phyloP scores from a whole-genome alignment of 2,888 invertebrate species.

The Pachydiplax longipennis region DNA sequence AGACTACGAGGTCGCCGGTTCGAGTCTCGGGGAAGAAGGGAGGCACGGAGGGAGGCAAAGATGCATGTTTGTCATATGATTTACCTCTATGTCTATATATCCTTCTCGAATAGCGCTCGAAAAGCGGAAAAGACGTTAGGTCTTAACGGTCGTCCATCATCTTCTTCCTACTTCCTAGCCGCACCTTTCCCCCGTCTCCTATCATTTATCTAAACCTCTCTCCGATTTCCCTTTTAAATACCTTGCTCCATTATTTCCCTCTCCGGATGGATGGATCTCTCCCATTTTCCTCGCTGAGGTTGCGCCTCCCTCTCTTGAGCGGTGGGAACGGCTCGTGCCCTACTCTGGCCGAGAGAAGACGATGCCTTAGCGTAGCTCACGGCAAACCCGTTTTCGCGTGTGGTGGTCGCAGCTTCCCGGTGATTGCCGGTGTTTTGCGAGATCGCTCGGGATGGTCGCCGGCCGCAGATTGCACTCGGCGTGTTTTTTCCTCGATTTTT shows the following conservation, averaged over 20 bases:
- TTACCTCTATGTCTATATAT: neutral
- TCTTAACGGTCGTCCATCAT: neutral
- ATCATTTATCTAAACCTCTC: neutral
- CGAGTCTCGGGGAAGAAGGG: neutral
- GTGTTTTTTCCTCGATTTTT: neutral
- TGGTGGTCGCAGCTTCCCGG: neutral
- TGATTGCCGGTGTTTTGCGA: neutral
- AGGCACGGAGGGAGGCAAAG: neutral
- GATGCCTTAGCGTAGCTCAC: neutral
- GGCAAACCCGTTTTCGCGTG: slow-evolving; percentile 33
- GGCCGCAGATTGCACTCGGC: neutral
- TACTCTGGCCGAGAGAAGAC: neutral
- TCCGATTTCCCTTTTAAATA: neutral
- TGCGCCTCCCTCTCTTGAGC: neutral
- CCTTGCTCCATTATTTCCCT: neutral
- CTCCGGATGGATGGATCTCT: neutral
- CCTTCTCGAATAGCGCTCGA: neutral
- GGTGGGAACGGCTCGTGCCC: slow-evolving; percentile 25
- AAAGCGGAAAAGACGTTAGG: neutral
- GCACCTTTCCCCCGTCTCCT: neutral
- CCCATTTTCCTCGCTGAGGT: neutral
- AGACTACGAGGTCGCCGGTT: neutral
- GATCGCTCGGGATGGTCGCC: neutral
- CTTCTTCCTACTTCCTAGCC: neutral
- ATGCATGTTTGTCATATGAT: neutral